Conservation (phyloP, 2,888 invertebrate genomes). For the Rhagonycha lutea region DNA sequence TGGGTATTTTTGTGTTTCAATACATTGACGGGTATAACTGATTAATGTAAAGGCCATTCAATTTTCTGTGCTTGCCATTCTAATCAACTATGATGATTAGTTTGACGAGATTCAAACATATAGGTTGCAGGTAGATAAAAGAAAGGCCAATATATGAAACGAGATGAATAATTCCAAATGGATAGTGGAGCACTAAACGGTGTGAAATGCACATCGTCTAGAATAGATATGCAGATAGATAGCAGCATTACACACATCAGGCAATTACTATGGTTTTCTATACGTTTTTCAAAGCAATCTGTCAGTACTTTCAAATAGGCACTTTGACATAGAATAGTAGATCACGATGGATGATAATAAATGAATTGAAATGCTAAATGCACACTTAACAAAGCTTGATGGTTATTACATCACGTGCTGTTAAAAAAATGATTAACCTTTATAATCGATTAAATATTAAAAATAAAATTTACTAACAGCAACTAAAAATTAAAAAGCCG, state of each 20-base stretch:
- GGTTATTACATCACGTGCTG: not conserved
- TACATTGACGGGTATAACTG: too few species aligned
- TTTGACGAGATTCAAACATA: too few species aligned
- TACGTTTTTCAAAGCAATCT: not conserved
- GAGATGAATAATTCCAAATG: too few species aligned
- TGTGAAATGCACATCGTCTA: too few species aligned
- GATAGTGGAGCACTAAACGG: too few species aligned
- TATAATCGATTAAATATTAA: not conserved
- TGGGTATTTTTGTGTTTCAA: too few species aligned
- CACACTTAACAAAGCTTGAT: not conserved
- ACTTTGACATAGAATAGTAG: not conserved
- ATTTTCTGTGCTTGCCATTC: too few species aligned
- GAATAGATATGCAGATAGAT: too few species aligned
- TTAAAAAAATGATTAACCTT: not conserved
- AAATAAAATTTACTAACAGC: not conserved
- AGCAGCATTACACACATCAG: not conserved
- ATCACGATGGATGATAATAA: not conserved
- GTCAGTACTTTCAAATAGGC: not conserved
- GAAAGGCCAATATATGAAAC: too few species aligned
- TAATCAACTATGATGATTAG: too few species aligned
- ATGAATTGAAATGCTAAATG: not conserved
- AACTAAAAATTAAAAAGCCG: not conserved
- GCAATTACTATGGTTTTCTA: not conserved
- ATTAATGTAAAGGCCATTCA: too few species aligned
- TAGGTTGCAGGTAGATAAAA: too few species aligned